Base-by-base conservation (phyloP, 2,888 invertebrate species). In the Leptinotarsa rubiginosa region DNA sequence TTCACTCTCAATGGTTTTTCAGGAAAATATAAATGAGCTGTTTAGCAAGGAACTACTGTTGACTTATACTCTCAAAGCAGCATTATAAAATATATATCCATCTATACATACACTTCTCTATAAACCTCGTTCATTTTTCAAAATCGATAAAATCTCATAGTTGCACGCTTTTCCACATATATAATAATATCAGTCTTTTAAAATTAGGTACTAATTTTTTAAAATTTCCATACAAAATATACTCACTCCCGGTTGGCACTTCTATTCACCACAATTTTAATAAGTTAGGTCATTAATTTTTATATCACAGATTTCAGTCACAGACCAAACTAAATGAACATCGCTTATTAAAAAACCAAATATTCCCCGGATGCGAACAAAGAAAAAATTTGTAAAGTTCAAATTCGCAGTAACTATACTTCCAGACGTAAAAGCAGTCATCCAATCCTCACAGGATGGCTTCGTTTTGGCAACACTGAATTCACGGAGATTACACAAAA, bases 231-330 rank as follows among this genome's bases (percentile, higher is more conserved):
- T 75, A 75, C 56, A 59, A 76, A 74, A 77, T 77, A 81, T 75
- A 76, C 72, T 70, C 75, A 76, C 72, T 69, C 74, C 76, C 74
- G 75, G 75, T 78, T 78, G 80, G 79, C 81, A 80, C 79, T 77
- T 74, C 73, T 72, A 73, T 76, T 79, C 76, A 79, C 75, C 79
- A 78, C 66, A 76, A 75, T 70, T 75, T 67, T 25, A 77, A 78
- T 74, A 78, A 75, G 73, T 79, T 75, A 77, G 75, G 75, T 78
- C 75, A 78, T 76, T 76, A 75, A 65, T 78, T 62, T 62, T 76
- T 79, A 78, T 84, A 84, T 84, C 84, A 84, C 84, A 84, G 84
- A 83, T 80, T 81, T 76, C 79, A 81, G 83, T 84, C 83, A 83
- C 80, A 81, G 81, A 81, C 81, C 82, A 82, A 80, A 76, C 74